Conservation (phyloP, 2,797 vertebrate genomes). For the Podargus strigoides region DNA sequence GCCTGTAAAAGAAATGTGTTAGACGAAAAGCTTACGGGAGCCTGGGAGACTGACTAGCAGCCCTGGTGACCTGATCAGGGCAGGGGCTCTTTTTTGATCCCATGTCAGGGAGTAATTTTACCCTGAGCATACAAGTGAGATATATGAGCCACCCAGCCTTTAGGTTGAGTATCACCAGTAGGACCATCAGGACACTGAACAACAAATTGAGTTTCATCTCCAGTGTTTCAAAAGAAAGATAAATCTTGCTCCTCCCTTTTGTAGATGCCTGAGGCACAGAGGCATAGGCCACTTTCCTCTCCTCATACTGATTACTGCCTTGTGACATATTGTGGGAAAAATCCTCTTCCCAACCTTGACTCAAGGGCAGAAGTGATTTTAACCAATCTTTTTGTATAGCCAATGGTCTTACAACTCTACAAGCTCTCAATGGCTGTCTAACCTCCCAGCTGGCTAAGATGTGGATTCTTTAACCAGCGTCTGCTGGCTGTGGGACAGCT, state of each 20-base stretch:
- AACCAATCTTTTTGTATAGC: not conserved
- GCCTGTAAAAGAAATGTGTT: not conserved
- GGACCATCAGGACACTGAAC: not conserved
- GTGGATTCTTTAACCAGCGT: not conserved
- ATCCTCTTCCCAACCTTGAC: not conserved
- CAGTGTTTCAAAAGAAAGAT: not conserved
- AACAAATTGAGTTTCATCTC: not conserved
- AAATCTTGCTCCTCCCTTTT: not conserved
- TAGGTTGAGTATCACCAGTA: not conserved
- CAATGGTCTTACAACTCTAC: not conserved
- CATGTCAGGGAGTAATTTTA: not conserved
- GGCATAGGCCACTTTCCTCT: not conserved
- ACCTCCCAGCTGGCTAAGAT: not conserved
- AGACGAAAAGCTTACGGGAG: not conserved
- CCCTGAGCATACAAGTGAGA: not conserved
- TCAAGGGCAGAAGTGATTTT: not conserved
- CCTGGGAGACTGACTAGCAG: not conserved
- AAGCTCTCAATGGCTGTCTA: not conserved
- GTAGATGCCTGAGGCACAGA: not conserved
- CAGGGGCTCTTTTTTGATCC: not conserved
- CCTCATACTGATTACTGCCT: not conserved
- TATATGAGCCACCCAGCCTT: not conserved
- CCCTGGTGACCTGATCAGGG: not conserved
- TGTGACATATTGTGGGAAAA: not conserved
- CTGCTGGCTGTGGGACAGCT: not conserved